Evolutionary conservation across 2,113 vertebrate species (phyloP).

Genomic region (Clarias macrocephalus): DNA sequence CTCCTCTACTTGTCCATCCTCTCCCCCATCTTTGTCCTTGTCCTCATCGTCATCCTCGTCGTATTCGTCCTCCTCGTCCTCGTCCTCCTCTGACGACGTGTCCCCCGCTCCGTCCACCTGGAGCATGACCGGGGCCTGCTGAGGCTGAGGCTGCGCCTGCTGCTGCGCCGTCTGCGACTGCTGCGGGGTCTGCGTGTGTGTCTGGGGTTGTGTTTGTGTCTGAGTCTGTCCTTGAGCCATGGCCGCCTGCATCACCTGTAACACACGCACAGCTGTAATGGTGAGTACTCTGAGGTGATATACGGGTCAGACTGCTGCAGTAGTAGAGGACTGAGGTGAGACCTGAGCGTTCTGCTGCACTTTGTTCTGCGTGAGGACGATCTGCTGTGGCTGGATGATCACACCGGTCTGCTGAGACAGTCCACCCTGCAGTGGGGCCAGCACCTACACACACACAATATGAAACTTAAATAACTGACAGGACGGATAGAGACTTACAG

Average conservation of each 20-base stretch:
- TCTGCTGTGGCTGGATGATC: constrained; percentile 98
- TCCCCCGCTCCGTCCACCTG: constrained; percentile 95
- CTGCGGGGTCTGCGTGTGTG: constrained; percentile 15
- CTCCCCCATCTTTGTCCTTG: constrained; percentile 94
- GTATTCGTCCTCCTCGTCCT: constrained; percentile 97
- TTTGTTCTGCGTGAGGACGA: constrained; percentile 95
- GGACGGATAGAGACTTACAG: too few relatives aligned
- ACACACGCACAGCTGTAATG: neutral
- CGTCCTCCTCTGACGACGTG: constrained; percentile 95
- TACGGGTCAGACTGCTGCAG: neutral
- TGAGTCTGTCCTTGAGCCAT: constrained; percentile 69
- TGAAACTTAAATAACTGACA: too few relatives aligned
- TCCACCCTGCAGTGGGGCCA: constrained; percentile 89
- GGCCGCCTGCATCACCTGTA: constrained; percentile 76
- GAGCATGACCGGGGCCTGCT: constrained; percentile 85
- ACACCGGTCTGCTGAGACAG: constrained; percentile 94
- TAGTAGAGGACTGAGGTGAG: neutral
- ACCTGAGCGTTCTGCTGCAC: constrained; percentile 83
- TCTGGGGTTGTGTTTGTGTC: constrained; percentile 15
- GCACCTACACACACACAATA: constrained; percentile 73
- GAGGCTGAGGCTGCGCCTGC: constrained; percentile 15
- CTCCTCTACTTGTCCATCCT: constrained; percentile 97
- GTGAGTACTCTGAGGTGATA: too few relatives aligned
- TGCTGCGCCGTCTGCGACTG: constrained; percentile 6
- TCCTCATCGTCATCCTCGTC: constrained; percentile 97